Base-by-base conservation (phyloP, 2,797 vertebrate genomes). In the Holocentrus rufus region DNA sequence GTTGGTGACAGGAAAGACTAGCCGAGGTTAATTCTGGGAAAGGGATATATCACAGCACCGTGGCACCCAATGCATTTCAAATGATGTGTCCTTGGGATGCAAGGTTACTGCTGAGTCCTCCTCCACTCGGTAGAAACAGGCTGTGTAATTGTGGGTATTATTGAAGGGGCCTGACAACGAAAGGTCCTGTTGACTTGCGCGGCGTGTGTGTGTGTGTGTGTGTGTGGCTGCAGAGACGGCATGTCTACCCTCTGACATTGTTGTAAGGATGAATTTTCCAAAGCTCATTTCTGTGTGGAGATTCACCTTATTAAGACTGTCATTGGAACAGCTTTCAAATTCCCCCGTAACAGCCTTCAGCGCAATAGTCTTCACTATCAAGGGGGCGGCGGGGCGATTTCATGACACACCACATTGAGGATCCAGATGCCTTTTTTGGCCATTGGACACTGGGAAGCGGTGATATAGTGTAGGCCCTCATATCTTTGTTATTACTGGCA, bases 41-140 rank as follows among this genome's bases (percentile, higher is more conserved):
- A 90, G 77, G 82, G 87, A 89, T 85, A 85, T 83, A 86, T 91
- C 82, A 87, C 81, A 86, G 84, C 18, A 53, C 72, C 52, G 85
- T 87, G 88, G 89, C 88, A 87, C 77, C 86, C 91, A 92, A 91
- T 93, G 91, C 90, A 92, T 93, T 93, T 92, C 88, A 93, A 93
- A 92, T 91, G 80, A 87, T 86, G 82, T 90, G 91, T 91, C 90
- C 92, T 93, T 93, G 90, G 79, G 77, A 90, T 88, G 80, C 89
- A 90, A 92, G 91, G 92, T 92, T 87, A 92, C 78, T 84, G 80
- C 80, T 25, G 72, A 88, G 71, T 82, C 76, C 77, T 73, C 61
- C 68, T 79, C 64, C 55, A 54, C 46, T 9, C 31, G 72, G 72
- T 18, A 68, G 65, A 60, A 85, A 70, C 74, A 57, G 60, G 23